Evolutionary conservation across 2,888 invertebrate species (phyloP), one percentile per base, ranked within the genome.

Genomic region (Catocala fraxini): DNA sequence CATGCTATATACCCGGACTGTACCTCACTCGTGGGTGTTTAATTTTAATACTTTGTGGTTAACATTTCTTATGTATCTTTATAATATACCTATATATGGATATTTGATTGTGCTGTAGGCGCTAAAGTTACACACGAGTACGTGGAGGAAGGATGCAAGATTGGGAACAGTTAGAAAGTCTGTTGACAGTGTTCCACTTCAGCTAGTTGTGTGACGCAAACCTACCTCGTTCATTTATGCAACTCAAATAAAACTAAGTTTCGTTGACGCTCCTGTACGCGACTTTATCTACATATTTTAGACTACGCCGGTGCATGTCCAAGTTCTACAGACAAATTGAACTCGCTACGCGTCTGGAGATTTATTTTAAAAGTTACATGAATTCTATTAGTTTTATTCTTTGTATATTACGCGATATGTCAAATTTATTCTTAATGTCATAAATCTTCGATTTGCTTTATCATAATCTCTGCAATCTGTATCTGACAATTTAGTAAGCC

Each of bases 221-320:
- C 77, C 72, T 70, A 78, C 69, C 66, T 76, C 70, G 75, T 81
- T 81, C 81, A 77, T 81, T 81, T 79, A 80, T 70, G 73, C 73
- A 80, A 84, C 80, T 84, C 76, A 83, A 83, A 86, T 84, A 81
- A 79, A 83, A 83, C 79, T 83, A 77, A 85, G 82, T 84, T 83
- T 71, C 72, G 68, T 77, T 80, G 80, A 73, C 77, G 74, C 71
- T 77, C 71, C 67, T 73, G 71, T 67, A 75, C 74, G 77, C 68
- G 78, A 77, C 77, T 82, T 80, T 82, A 81, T 79, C 77, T 77
- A 67, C 75, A 77, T 72, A 75, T 79, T 78, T 79, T 68, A 75
- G 66, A 70, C 56, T 59, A 65, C 64, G 63, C 67, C 55, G 59
- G 56, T 70, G 78, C 71, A 67, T 72, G 71, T 65, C 67, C 70